A percentile compares a stretch with the other conserved stretches of the same genome.
phyloP scores from a whole-genome alignment of 2,113 vertebrate species.

The Thunnus thynnus region DNA sequence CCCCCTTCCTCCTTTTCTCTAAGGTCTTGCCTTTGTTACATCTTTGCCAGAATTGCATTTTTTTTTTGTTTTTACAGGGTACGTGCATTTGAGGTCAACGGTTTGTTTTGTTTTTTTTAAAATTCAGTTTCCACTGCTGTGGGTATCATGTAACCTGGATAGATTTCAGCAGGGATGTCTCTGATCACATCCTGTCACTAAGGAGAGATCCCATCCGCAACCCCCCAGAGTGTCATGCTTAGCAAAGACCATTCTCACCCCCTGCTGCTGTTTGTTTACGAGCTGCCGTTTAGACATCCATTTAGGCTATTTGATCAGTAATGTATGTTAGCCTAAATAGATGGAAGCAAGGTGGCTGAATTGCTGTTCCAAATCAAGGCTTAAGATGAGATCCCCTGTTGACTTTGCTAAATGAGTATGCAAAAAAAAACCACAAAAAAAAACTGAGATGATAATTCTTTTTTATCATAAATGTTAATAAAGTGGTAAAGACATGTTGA shows the following conservation, averaged over 20 bases:
- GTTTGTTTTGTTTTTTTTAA: slow-evolving; percentile 43
- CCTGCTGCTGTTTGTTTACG: slow-evolving; percentile 83
- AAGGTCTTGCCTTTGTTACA: slow-evolving; percentile 69
- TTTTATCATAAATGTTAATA: slow-evolving; percentile 62
- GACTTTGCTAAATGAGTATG: slow-evolving; percentile 51
- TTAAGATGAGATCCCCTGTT: slow-evolving; percentile 50
- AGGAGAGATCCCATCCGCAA: slow-evolving; percentile 77
- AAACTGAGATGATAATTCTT: slow-evolving; percentile 29
- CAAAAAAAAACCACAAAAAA: slow-evolving; percentile 19
- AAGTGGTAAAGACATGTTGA: slow-evolving; percentile 47
- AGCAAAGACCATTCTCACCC: slow-evolving; percentile 79
- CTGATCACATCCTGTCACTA: slow-evolving; percentile 80
- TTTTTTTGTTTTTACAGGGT: slow-evolving; percentile 45
- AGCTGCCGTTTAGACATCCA: slow-evolving; percentile 78
- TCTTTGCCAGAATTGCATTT: slow-evolving; percentile 47
- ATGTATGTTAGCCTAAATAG: slow-evolving; percentile 78
- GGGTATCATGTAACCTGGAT: slow-evolving; percentile 72
- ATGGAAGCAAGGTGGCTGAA: slow-evolving; percentile 71
- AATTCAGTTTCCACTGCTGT: slow-evolving; percentile 50
- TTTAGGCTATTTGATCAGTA: slow-evolving; percentile 80
- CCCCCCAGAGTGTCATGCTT: slow-evolving; percentile 75
- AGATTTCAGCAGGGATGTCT: slow-evolving; percentile 78
- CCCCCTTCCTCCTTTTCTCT: slow-evolving; percentile 45
- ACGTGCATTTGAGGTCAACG: slow-evolving; percentile 64
- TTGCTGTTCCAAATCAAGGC: slow-evolving; percentile 73